Evolutionary conservation across 1,140 invertebrate genomes (phyloP), one percentile per base, ranked within the genome.

Genomic region (Rhagoletis pomonella): DNA sequence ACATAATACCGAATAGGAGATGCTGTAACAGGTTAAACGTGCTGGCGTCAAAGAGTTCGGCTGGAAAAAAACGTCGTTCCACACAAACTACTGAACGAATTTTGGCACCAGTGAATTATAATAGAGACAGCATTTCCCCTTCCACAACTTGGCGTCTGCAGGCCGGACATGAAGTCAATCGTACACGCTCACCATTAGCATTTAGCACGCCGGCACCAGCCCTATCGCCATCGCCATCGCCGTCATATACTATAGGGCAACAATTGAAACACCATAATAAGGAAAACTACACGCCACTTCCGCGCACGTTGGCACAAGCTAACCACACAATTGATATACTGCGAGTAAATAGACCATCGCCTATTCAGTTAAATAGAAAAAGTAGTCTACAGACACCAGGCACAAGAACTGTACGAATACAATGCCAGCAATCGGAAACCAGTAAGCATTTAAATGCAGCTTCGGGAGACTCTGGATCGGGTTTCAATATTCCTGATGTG

Each of bases 1-100:
- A 92, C 64, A 89, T 92, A 3, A 90, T 92, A 47, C 90, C 90
- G 0, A 89, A 89, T 47, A 88, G 91, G 1, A 86, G 90, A 0
- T 92, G 91, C 73, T 92, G 91, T 39, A n/a, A 44, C 55, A 47
- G 50, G 85, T 50, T 14, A 14, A 58, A 47, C 29, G 17, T 29
- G 14, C 19, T 64, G 29, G 42, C 86, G 62, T 7, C 62, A 42
- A 85, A 85, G 29, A 42, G 17, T 85, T 44, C 44, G n/a, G 0
- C n/a, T 3, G 47, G 47, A 2, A 81, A 19, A 19, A 81, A 58
- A 81, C 73, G 73, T 19, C 73, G 73, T 19, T 17, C 47, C 17
- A 10, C 19, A 19, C 59, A 62, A 85, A 17, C 39, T 29, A 42
- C 84, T 1, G 42, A 29, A 42, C 19, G 42, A 62, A 29, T 19